phyloP scores from a whole-genome alignment of 2,888 invertebrate genomes.

The Caenorhabditis drosophilae region DNA sequence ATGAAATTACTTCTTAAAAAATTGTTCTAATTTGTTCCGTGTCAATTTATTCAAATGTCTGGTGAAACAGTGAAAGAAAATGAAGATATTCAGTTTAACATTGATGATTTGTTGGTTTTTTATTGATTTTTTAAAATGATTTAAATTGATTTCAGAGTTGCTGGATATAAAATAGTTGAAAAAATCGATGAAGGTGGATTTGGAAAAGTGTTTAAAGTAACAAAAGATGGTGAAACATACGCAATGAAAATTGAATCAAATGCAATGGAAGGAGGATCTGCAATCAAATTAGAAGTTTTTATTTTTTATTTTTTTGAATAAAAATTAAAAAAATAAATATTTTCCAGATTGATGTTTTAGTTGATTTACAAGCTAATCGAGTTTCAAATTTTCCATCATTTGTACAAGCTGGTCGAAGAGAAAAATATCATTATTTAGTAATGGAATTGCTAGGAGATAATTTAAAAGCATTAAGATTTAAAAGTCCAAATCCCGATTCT shows the following conservation, averaged over 20 bases:
- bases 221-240: conserved; percentile 9
- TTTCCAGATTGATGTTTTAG: neutral
- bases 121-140: neutral
- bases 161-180: conserved; percentile 24
- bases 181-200: conserved; percentile 58
- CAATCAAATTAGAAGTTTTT: conserved; percentile 24
- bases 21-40: no score
- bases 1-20: no score
- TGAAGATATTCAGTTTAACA: conserved; percentile 8
- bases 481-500: conserved; percentile 8
- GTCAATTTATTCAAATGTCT: neutral
- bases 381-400: neutral
- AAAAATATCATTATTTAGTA: conserved; percentile 13
- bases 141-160: conserved; percentile 9
- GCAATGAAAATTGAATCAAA: conserved; percentile 28
- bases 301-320: no score
- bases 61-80: conserved; percentile 1
- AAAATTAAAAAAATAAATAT: neutral
- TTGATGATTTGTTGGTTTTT: conserved; percentile 15
- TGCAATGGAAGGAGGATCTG: conserved; percentile 16
- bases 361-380: neutral
- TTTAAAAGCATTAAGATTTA: conserved; percentile 5
- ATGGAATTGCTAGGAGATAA: conserved; percentile 28
- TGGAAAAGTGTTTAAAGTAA: conserved; percentile 43
- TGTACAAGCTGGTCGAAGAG: conserved; percentile 9